A percentile compares a stretch with the other conserved stretches of the same genome.
Evolutionary conservation across 2,113 vertebrate genomes (phyloP).

Genomic region (Labeo rohita): DNA sequence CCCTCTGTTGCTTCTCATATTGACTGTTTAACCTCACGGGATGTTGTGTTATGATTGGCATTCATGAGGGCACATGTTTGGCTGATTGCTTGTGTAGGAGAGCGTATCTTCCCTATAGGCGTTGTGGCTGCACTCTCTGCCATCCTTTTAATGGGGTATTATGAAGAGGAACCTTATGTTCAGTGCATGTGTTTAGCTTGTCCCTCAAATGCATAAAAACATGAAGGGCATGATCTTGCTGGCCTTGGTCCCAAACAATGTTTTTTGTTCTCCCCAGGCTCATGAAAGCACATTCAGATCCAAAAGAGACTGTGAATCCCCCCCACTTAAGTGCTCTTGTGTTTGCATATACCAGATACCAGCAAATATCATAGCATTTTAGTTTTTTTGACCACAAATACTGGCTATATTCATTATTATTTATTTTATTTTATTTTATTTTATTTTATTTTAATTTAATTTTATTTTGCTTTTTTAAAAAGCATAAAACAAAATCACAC

Average conservation of each 20-base stretch:
- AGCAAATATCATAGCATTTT: not conserved
- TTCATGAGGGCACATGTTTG: constrained; percentile 30
- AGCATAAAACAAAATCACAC: too few relatives aligned
- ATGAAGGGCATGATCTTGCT: constrained; percentile 17
- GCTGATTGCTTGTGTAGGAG: constrained; percentile 41
- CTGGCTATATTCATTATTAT: not conserved
- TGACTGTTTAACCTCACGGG: not conserved
- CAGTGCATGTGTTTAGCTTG: not conserved
- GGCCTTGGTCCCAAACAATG: constrained; percentile 17
- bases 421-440: too few relatives aligned
- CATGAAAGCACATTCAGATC: not conserved
- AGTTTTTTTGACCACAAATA: not conserved
- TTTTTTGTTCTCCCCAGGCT: not conserved
- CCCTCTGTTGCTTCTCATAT: constrained; percentile 1
- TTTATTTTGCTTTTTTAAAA: too few relatives aligned
- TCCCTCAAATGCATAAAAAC: constrained; percentile 29
- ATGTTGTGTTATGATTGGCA: constrained; percentile 23
- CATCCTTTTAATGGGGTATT: not conserved
- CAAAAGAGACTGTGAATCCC: not conserved
- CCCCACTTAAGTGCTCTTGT: not conserved
- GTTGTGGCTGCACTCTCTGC: not conserved
- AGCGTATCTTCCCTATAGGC: constrained; percentile 49
- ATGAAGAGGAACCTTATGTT: not conserved
- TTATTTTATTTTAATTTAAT: too few relatives aligned
- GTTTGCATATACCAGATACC: too few relatives aligned